These are phyloP conservation scores for Mustela erminea DNA, from an alignment of 2,797 vertebrate genomes.

Conservation along the genomic window DNA sequence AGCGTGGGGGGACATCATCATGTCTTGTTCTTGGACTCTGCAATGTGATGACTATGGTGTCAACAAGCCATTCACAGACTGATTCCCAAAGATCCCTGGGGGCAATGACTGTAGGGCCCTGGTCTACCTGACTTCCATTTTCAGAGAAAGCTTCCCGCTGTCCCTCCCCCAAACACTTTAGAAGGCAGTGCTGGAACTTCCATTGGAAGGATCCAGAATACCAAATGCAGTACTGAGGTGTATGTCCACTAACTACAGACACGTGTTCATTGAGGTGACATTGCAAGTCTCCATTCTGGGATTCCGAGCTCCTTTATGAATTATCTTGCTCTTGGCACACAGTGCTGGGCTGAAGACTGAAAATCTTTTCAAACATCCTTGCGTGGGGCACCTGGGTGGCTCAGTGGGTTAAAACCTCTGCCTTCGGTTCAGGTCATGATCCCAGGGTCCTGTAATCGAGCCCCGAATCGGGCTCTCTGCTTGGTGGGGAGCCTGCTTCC, in stretches of 20 bases:
- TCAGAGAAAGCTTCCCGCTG: constrained; percentile 88
- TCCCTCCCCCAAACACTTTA: constrained; percentile 86
- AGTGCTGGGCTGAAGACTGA: constrained; percentile 93
- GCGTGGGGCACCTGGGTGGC: constrained; percentile 72
- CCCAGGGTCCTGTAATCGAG: no score
- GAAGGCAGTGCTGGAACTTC: constrained; percentile 91
- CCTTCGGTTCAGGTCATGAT: no score
- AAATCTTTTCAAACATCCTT: constrained; percentile 95
- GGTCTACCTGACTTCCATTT: constrained; percentile 91
- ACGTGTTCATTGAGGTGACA: constrained; percentile 94
- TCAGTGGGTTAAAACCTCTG: no score
- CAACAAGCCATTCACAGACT: constrained; percentile 92
- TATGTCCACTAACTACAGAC: constrained; percentile 95
- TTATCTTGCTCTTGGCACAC: constrained; percentile 93
- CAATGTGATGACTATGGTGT: constrained; percentile 92
- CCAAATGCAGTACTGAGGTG: constrained; percentile 96
- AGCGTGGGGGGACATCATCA: constrained; percentile 89
- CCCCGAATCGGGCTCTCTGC: no score
- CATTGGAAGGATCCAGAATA: constrained; percentile 87
- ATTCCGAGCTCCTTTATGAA: constrained; percentile 92
- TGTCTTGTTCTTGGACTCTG: constrained; percentile 91
- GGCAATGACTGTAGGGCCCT: constrained; percentile 90
- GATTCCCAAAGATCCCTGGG: constrained; percentile 94
- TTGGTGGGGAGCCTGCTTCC: no score
- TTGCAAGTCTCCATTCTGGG: constrained; percentile 94